These are phyloP conservation scores for Rhyacophila evoluta DNA, from an alignment of 2,888 invertebrate species.

Conservation along the genomic window DNA sequence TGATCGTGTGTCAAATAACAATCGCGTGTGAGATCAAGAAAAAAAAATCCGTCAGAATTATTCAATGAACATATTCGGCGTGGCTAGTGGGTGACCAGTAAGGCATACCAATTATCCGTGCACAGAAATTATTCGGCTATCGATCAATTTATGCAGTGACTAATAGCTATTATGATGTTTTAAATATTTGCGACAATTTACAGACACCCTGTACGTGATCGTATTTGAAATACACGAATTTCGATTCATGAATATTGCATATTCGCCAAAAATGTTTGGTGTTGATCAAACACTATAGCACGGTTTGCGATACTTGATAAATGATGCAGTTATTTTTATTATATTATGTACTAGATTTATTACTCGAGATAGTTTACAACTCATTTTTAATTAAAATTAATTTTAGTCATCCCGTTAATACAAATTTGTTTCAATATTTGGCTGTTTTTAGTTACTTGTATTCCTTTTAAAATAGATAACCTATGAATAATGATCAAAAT, in stretches of 20 bases:
- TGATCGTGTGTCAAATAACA: conserved; percentile 40
- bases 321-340: no score
- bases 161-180: conserved; percentile 50
- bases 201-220: conserved; percentile 50
- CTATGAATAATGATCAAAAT: no score
- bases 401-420: no score
- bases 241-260: not conserved
- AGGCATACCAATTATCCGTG: conserved; percentile 40
- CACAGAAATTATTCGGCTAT: conserved; percentile 14
- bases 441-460: no score
- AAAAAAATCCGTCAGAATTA: conserved; percentile 43
- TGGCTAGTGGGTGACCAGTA: conserved; percentile 28
- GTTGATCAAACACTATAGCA: not conserved
- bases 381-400: no score
- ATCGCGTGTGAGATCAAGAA: conserved; percentile 41
- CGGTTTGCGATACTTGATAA: not conserved
- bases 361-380: no score
- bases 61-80: conserved; percentile 37
- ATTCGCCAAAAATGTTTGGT: not conserved
- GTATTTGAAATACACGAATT: conserved; percentile 30
- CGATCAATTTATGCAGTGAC: conserved; percentile 41
- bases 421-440: no score
- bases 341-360: no score
- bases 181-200: conserved; percentile 53
- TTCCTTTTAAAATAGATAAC: no score